Percentiles rank a stretch among this genome's conserved stretches.
phyloP scores from a whole-genome alignment of 2,113 vertebrate genomes.

The Tursiops truncatus region DNA sequence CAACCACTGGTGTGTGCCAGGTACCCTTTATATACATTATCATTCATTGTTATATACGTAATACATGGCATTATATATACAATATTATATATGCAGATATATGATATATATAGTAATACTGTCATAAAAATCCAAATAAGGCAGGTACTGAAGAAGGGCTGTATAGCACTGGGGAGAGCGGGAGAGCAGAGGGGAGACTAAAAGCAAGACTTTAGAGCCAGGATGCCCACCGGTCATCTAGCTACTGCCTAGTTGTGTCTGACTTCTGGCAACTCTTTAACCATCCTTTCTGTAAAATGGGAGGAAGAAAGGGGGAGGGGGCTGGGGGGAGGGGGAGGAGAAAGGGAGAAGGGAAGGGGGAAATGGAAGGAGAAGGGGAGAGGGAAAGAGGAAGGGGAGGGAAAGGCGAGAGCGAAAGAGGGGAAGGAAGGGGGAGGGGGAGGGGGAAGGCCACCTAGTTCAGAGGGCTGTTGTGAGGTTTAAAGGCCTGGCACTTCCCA shows the following conservation, averaged over 20 bases:
- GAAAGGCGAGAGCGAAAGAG: accelerated
- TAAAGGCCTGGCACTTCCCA: neutral
- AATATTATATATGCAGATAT: neutral
- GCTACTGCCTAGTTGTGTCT: neutral
- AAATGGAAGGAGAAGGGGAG: too few relatives aligned
- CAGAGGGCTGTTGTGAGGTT: neutral
- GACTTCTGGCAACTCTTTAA: neutral
- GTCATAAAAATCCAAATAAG: neutral
- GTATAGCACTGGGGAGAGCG: too few relatives aligned
- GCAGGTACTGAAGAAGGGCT: neutral
- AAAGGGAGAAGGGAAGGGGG: neutral
- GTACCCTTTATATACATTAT: neutral
- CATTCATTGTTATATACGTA: neutral
- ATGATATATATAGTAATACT: neutral
- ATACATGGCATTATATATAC: neutral
- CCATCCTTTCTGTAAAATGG: neutral
- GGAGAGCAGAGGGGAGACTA: neutral
- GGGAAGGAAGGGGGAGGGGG: too few relatives aligned
- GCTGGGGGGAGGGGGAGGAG: too few relatives aligned
- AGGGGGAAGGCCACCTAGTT: neutral
- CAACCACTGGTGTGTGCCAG: neutral
- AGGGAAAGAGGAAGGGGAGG: too few relatives aligned
- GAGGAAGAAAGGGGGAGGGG: neutral
- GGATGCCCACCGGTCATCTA: neutral
- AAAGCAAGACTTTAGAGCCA: neutral